A percentile compares a stretch with the other conserved stretches of the same genome.
phyloP scores from a whole-genome alignment of 1,140 invertebrate species.

The Heliconius himera region DNA sequence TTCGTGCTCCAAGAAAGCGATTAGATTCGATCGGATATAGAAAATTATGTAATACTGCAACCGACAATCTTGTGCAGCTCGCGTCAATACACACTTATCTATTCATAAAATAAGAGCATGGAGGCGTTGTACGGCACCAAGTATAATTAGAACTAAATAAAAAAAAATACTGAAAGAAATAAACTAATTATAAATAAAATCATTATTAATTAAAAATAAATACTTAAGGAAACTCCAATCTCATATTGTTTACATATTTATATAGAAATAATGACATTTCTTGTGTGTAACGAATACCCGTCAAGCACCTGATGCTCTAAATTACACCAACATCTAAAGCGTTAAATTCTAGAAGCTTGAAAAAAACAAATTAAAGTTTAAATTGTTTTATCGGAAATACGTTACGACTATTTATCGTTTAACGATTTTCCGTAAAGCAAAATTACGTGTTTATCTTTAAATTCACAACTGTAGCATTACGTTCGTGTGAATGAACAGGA shows the following conservation, averaged over 20 bases:
- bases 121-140: neutral
- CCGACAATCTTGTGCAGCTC: conserved; percentile 51
- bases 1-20: conserved; percentile 52
- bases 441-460: conserved; percentile 32
- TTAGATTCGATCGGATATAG: conserved; percentile 69
- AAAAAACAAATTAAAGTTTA: conserved; percentile 16
- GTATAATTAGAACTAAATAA: neutral
- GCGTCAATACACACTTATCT: conserved; percentile 17
- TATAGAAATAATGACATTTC: neutral
- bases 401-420: conserved; percentile 21
- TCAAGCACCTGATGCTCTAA: neutral
- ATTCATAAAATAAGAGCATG: neutral
- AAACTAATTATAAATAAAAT: neutral
- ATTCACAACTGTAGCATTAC: conserved; percentile 43
- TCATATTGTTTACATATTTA: neutral
- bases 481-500: conserved; percentile 44
- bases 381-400: conserved; percentile 16
- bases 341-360: neutral
- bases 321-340: neutral
- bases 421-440: neutral
- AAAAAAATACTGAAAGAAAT: neutral
- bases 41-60: conserved; percentile 65
- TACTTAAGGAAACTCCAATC: neutral
- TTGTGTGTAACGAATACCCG: neutral
- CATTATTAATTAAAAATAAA: neutral